These are phyloP conservation scores for Palythoa grandis DNA, from an alignment of 92 coral and sea anemone species.

Conservation along the genomic window DNA sequence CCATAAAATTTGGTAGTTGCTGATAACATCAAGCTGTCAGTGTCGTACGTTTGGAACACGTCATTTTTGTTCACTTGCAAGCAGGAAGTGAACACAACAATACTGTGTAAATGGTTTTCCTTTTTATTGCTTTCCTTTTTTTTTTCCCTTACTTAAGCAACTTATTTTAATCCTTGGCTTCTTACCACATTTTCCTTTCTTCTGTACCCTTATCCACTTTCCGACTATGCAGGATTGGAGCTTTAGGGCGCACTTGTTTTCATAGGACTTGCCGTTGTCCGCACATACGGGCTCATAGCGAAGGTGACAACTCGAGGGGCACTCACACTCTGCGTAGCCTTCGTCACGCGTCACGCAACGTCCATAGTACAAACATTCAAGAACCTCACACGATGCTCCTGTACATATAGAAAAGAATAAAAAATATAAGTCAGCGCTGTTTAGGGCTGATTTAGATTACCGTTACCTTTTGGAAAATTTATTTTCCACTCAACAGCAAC, in stretches of 20 bases:
- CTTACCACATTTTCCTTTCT: constrained; percentile 77
- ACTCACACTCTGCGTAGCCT: constrained; percentile 70
- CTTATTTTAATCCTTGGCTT: not conserved
- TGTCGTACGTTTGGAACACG: too few relatives aligned
- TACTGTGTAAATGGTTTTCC: too few relatives aligned
- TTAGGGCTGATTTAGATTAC: too few relatives aligned
- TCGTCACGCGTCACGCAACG: constrained; percentile 62
- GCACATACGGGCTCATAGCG: constrained; percentile 74
- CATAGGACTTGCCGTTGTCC: constrained; percentile 61
- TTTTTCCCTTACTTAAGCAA: not conserved
- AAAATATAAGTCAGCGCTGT: too few relatives aligned
- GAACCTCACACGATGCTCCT: constrained; percentile 26
- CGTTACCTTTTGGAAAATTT: too few relatives aligned
- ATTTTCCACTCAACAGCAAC: not conserved
- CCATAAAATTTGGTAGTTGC: too few relatives aligned
- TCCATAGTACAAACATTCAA: constrained; percentile 56
- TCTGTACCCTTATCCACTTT: constrained; percentile 42
- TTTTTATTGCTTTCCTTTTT: too few relatives aligned
- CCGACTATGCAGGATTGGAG: constrained; percentile 58
- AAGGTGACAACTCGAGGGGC: constrained; percentile 50
- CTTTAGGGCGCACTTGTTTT: constrained; percentile 69
- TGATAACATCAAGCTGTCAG: too few relatives aligned
- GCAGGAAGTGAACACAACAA: too few relatives aligned
- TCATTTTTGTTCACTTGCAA: too few relatives aligned
- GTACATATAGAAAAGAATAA: too few relatives aligned